phyloP scores from a whole-genome alignment of 2,113 vertebrate species.

The Larimichthys crocea region DNA sequence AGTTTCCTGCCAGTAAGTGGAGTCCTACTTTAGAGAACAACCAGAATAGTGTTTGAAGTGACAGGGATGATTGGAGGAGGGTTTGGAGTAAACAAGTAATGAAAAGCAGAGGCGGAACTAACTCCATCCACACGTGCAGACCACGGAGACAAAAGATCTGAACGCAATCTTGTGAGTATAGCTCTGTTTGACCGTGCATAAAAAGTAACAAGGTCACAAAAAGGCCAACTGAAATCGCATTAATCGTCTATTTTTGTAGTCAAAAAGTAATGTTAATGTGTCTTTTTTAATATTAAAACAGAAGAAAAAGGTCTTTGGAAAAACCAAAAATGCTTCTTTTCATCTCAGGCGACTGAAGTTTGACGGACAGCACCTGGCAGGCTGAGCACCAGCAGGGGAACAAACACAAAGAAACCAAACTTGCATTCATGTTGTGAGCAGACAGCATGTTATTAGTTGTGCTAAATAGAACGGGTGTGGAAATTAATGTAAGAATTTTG shows the following conservation, averaged over 20 bases:
- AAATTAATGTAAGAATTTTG: too few relatives aligned
- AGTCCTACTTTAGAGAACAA: conserved; percentile 57
- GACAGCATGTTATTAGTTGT: too few relatives aligned
- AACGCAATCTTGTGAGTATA: conserved; percentile 10
- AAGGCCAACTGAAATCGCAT: neutral
- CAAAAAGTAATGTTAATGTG: neutral
- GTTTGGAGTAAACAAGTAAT: conserved; percentile 57
- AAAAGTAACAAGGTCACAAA: conserved; percentile 17
- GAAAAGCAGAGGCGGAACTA: conserved; percentile 68
- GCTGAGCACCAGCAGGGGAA: too few relatives aligned
- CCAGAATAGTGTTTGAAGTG: conserved; percentile 63
- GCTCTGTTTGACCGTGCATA: conserved; percentile 36
- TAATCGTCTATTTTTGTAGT: neutral
- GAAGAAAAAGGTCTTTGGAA: too few relatives aligned
- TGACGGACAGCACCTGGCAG: too few relatives aligned
- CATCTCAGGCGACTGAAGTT: too few relatives aligned
- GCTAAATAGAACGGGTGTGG: too few relatives aligned
- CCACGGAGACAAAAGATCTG: conserved; percentile 34
- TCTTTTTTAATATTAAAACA: neutral
- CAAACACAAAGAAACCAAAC: too few relatives aligned
- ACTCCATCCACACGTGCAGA: conserved; percentile 29
- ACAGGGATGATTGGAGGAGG: conserved; percentile 55
- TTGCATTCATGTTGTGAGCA: too few relatives aligned
- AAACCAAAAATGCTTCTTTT: too few relatives aligned
- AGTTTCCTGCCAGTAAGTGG: conserved; percentile 70